phyloP scores from a whole-genome alignment of 2,888 invertebrate species.

The Erpobdella octoculata region DNA sequence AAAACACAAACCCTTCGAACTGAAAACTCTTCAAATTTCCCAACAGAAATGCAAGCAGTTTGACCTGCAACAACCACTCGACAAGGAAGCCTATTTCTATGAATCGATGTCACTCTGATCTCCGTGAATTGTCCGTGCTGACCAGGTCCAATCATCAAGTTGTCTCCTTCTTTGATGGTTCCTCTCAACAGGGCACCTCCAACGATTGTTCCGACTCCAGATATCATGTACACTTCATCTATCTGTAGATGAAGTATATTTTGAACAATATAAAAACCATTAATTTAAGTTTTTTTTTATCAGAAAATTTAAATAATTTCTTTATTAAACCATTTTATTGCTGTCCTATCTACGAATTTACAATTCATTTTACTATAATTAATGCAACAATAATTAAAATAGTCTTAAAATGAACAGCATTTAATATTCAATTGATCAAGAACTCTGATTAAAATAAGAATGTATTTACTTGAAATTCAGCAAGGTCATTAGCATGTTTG shows the following conservation, averaged over 20 bases:
- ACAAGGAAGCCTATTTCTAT: constrained; percentile 67
- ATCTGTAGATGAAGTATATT: constrained; percentile 60
- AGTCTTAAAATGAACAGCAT: too few species aligned
- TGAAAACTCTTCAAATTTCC: constrained; percentile 38
- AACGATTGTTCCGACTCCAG: constrained; percentile 48
- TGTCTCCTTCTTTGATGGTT: constrained; percentile 69
- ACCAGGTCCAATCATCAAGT: constrained; percentile 55
- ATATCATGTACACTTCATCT: constrained; percentile 66
- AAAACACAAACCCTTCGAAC: constrained; percentile 36
- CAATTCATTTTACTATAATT: background rate
- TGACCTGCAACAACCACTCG: constrained; percentile 79
- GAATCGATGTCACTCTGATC: constrained; percentile 58
- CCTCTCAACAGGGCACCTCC: constrained; percentile 57
- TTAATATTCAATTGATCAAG: too few species aligned
- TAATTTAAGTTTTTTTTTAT: too few species aligned
- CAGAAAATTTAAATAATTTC: background rate
- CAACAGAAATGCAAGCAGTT: constrained; percentile 72
- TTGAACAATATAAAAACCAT: too few species aligned
- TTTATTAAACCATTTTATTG: too few species aligned
- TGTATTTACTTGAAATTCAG: constrained; percentile 77
- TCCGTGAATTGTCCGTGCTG: constrained; percentile 49
- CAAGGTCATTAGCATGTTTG: constrained; percentile 61
- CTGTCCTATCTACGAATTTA: too few species aligned
- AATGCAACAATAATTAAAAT: background rate
- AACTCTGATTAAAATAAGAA: background rate